Percentiles rank a stretch among this genome's conserved stretches.
Evolutionary conservation across 2,797 vertebrate genomes (phyloP).

Genomic region (Sebastes elongatus): DNA sequence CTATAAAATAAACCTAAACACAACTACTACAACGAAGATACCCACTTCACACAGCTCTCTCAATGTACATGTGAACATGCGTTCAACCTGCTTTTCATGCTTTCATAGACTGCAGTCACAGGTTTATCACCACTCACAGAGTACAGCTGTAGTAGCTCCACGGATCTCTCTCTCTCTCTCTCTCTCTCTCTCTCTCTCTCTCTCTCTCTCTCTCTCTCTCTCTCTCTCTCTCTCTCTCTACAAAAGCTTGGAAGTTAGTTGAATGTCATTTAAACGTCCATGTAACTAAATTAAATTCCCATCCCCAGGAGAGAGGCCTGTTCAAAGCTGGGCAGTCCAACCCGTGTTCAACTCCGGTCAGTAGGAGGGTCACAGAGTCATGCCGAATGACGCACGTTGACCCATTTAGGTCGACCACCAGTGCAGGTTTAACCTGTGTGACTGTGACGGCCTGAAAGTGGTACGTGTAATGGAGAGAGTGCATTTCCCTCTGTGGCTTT

Average conservation of each 20-base stretch:
- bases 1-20: not conserved
- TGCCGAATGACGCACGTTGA: slow-evolving; percentile 17
- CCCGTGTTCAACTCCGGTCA: slow-evolving; percentile 11
- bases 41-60: not conserved
- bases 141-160: not conserved
- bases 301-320: not conserved
- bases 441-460: not conserved
- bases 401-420: slow-evolving; percentile 24
- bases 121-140: not conserved
- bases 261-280: not conserved
- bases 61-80: not conserved
- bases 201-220: no score
- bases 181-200: no score
- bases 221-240: not conserved
- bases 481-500: slow-evolving; percentile 8
- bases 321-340: slow-evolving; percentile 3
- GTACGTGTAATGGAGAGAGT: not conserved
- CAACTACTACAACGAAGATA: not conserved
- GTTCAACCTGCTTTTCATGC: not conserved
- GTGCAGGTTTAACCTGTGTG: slow-evolving; percentile 14
- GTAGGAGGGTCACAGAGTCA: slow-evolving; percentile 25
- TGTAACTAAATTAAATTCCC: not conserved
- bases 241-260: not conserved
- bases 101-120: not conserved
- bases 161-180: no score